Percentiles rank a stretch among this genome's conserved stretches.
These are phyloP conservation scores for Acrocephalus arundinaceus DNA, from an alignment of 2,113 vertebrate genomes.

Conservation along the genomic window DNA sequence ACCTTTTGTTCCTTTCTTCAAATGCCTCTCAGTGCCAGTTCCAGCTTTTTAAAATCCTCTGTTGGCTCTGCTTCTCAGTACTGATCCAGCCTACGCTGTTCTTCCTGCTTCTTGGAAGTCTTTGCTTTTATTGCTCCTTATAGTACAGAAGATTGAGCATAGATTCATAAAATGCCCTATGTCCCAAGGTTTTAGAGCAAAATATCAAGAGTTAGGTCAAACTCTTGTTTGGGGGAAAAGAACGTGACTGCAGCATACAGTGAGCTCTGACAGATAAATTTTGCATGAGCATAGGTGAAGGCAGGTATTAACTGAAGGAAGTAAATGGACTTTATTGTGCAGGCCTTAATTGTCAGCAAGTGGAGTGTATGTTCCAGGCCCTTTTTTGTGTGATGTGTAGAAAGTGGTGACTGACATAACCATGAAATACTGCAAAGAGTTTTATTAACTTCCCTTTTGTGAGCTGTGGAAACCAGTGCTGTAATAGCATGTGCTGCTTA, in stretches of 20 bases:
- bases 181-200: background rate
- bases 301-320: background rate
- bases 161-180: background rate
- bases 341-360: background rate
- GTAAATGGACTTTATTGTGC: background rate
- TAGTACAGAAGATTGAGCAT: background rate
- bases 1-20: constrained; percentile 63
- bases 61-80: constrained; percentile 30
- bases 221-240: background rate
- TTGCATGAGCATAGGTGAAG: background rate
- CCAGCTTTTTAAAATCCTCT: constrained; percentile 39
- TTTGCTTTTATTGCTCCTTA: constrained; percentile 26
- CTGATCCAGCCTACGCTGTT: constrained; percentile 43
- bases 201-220: background rate
- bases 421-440: background rate
- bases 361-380: background rate
- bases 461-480: constrained; percentile 25
- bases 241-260: background rate
- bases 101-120: constrained; percentile 60
- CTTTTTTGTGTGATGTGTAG: background rate
- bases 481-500: background rate
- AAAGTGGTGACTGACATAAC: background rate
- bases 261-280: background rate
- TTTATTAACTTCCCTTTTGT: background rate
- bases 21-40: constrained; percentile 31